These are phyloP conservation scores for Empidonax alnorum DNA, from an alignment of 2,113 vertebrate genomes.

Conservation along the genomic window DNA sequence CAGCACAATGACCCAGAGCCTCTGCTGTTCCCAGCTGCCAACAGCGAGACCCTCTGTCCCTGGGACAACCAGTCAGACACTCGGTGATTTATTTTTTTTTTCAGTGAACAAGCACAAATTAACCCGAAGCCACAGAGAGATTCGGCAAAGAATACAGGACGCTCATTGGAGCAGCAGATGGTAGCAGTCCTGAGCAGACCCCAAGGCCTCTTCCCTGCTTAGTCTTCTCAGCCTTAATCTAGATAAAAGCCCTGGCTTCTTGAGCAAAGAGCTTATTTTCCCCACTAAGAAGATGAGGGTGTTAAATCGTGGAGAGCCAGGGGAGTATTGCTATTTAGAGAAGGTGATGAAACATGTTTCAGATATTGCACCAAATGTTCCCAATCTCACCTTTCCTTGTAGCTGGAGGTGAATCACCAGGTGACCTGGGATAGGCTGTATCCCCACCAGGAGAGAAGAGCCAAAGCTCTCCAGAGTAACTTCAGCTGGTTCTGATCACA, in stretches of 20 bases:
- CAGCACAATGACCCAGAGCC: neutral
- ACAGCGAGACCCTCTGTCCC: neutral
- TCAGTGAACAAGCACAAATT: neutral
- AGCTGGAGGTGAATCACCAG: neutral
- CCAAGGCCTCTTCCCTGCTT: neutral
- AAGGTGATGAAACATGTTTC: neutral
- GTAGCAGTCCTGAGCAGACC: neutral
- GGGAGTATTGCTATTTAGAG: neutral
- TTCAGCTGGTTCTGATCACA: neutral
- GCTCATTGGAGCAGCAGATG: conserved; percentile 25
- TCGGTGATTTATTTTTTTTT: neutral
- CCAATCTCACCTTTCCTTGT: accelerated
- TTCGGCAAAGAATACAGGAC: neutral
- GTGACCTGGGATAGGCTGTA: accelerated
- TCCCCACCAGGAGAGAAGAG: too few relatives aligned
- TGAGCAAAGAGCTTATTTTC: conserved; percentile 5
- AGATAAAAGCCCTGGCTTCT: neutral
- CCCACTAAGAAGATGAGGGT: conserved; percentile 7
- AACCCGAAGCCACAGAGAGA: neutral
- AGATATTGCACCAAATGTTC: neutral
- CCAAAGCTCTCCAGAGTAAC: neutral
- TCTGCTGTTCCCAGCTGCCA: neutral
- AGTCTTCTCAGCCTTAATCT: conserved; percentile 21
- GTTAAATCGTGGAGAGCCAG: neutral
- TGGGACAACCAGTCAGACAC: neutral